A percentile compares a stretch with the other conserved stretches of the same genome.
phyloP scores from a whole-genome alignment of 2,113 vertebrate species.

The Grammomys dolichurus region DNA sequence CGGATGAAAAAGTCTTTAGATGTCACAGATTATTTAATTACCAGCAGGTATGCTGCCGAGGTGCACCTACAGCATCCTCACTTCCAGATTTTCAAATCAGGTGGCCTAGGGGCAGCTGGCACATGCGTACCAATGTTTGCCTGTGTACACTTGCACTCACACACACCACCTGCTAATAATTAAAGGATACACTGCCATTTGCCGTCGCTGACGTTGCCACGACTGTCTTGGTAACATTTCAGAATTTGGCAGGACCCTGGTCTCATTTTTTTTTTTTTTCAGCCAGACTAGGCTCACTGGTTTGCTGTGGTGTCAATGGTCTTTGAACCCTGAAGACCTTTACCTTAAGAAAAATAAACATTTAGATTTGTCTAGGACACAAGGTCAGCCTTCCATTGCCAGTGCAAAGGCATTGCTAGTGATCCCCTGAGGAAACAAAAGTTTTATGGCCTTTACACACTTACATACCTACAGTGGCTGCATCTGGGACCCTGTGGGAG shows the following conservation, averaged over 20 bases:
- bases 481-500: not conserved
- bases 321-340: not conserved
- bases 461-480: not conserved
- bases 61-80: not conserved
- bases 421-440: not conserved
- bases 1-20: not conserved
- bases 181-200: not conserved
- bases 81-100: not conserved
- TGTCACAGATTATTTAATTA: not conserved
- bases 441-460: not conserved
- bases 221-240: not conserved
- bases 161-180: not conserved
- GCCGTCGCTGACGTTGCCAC: not conserved
- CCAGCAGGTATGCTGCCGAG: not conserved
- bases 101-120: no score
- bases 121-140: not conserved
- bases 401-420: not conserved
- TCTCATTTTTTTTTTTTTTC: not conserved
- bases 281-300: not conserved
- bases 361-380: not conserved
- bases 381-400: not conserved
- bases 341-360: constrained; percentile 1
- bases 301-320: not conserved
- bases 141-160: not conserved
- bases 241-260: not conserved